Conservation (phyloP, 2,888 invertebrate genomes). For the Argyresthia goedartella region DNA sequence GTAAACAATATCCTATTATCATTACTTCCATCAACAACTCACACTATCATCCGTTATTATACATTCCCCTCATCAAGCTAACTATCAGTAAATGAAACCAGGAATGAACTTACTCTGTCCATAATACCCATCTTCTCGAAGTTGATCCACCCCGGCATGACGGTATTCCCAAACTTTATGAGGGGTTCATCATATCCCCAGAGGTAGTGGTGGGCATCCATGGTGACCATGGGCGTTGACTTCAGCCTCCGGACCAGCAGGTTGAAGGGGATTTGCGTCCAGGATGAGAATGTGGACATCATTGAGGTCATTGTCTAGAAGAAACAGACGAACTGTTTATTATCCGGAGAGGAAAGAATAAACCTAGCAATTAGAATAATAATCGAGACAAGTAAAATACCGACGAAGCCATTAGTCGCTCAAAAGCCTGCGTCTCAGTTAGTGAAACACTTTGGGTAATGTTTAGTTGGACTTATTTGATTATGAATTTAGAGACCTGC, state of each 20-base stretch:
- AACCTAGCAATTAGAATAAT: too few relatives aligned
- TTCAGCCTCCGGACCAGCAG: constrained; percentile 67
- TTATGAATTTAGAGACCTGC: too few relatives aligned
- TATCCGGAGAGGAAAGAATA: neutral
- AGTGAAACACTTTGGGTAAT: too few relatives aligned
- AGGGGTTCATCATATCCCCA: constrained; percentile 88
- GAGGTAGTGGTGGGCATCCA: constrained; percentile 78
- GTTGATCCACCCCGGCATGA: constrained; percentile 79
- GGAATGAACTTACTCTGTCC: constrained; percentile 66
- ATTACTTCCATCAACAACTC: neutral
- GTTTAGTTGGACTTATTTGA: too few relatives aligned
- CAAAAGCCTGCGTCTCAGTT: too few relatives aligned
- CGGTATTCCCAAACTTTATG: constrained; percentile 75
- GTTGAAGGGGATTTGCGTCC: constrained; percentile 72
- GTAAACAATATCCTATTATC: neutral
- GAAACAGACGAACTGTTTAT: neutral
- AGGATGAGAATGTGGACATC: constrained; percentile 58
- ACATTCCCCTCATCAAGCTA: neutral
- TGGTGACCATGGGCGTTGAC: constrained; percentile 73
- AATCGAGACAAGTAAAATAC: too few relatives aligned
- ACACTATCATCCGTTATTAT: neutral
- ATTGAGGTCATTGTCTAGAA: constrained; percentile 70
- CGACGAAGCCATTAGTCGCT: too few relatives aligned
- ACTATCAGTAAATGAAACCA: neutral
- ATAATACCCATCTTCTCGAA: constrained; percentile 82